A percentile compares a stretch with the other conserved stretches of the same genome.
Conservation (phyloP, 2,113 vertebrate genomes). For the Cichladusa arquata region DNA sequence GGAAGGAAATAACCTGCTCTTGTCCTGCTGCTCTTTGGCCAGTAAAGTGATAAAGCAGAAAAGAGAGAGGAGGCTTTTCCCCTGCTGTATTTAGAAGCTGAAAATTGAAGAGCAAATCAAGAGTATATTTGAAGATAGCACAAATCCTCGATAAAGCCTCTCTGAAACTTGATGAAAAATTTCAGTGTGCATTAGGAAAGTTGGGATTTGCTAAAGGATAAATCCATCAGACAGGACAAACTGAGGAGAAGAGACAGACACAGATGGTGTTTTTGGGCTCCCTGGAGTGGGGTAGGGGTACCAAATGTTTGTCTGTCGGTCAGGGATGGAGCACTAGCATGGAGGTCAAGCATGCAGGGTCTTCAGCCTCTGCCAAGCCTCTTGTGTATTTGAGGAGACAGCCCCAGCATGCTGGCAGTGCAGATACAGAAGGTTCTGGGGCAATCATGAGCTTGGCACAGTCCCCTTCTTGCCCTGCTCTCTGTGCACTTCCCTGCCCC, state of each 20-base stretch:
- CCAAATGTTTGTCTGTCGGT: neutral
- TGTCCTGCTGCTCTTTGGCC: conserved; percentile 6
- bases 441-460: neutral
- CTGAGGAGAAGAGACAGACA: neutral
- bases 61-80: neutral
- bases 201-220: conserved; percentile 6
- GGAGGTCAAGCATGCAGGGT: neutral
- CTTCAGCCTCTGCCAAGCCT: neutral
- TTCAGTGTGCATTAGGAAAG: conserved; percentile 7
- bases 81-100: neutral
- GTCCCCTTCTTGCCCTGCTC: neutral
- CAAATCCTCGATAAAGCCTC: conserved; percentile 39
- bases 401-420: neutral
- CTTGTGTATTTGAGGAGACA: neutral
- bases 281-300: neutral
- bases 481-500: neutral
- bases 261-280: neutral
- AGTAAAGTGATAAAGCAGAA: conserved; percentile 11
- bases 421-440: neutral
- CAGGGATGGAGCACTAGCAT: neutral
- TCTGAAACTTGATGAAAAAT: conserved; percentile 47
- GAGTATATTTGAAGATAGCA: conserved; percentile 50
- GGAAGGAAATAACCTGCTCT: neutral
- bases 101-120: conserved; percentile 15
- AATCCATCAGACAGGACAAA: conserved; percentile 18